These are phyloP conservation scores for Tubulanus polymorphus DNA, from an alignment of 2,888 invertebrate species.

Conservation along the genomic window DNA sequence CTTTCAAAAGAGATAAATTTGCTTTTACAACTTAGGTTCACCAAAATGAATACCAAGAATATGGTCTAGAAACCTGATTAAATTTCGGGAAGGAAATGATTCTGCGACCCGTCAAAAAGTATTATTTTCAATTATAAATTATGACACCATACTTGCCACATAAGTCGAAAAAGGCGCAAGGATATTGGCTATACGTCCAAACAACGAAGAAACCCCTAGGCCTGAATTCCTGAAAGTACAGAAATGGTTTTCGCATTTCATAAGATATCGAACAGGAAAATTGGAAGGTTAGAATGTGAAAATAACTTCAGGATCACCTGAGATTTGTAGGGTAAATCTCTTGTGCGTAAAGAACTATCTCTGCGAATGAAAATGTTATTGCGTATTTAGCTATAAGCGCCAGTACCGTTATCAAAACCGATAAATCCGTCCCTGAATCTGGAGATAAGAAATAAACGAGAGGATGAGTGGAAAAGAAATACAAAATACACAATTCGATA, in stretches of 20 bases:
- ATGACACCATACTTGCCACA: not conserved
- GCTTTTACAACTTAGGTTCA: no score
- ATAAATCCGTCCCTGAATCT: not conserved
- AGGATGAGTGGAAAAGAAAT: not conserved
- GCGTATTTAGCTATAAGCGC: not conserved
- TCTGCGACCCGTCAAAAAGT: no score
- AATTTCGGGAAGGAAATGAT: no score
- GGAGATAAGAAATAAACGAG: not conserved
- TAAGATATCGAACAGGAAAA: no score
- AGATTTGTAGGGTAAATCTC: conserved; percentile 1
- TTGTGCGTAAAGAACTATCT: not conserved
- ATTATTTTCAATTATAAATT: no score
- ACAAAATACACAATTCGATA: not conserved
- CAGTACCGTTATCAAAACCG: not conserved
- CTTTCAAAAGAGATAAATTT: no score
- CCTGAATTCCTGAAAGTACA: not conserved
- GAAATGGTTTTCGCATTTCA: no score
- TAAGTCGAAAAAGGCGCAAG: not conserved
- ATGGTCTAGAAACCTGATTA: no score
- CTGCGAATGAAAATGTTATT: not conserved
- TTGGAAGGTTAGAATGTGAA: no score
- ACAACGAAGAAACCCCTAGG: not conserved
- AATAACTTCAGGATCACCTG: no score
- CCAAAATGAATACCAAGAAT: no score
- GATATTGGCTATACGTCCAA: not conserved